A percentile compares a stretch with the other conserved stretches of the same genome.
Conservation (phyloP, 2,797 vertebrate species). For the Tarsius wallacei region DNA sequence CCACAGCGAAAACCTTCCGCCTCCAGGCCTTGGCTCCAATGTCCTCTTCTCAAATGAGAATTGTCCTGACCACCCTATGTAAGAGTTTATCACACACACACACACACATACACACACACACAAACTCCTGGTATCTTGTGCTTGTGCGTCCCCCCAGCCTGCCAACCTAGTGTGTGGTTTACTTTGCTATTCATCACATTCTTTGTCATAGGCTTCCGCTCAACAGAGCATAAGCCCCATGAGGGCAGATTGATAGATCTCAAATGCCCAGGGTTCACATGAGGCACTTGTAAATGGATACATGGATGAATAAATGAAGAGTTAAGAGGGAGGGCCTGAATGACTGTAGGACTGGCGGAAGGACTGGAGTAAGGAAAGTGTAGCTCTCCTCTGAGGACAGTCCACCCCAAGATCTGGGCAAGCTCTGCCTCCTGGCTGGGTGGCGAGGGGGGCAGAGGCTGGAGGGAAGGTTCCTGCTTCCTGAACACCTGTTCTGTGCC, state of each 20-base stretch:
- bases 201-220: background rate
- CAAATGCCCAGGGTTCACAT: background rate
- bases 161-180: background rate
- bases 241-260: background rate
- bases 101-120: background rate
- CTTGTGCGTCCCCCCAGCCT: background rate
- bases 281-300: background rate
- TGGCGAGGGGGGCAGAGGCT: background rate
- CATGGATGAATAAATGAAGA: background rate
- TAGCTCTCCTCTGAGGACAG: background rate
- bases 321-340: background rate
- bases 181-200: background rate
- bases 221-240: background rate
- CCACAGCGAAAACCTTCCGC: background rate
- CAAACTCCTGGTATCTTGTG: too few species aligned
- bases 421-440: background rate
- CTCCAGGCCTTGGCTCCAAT: background rate
- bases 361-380: background rate
- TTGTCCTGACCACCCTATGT: background rate
- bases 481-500: accelerated
- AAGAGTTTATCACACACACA: background rate
- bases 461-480: background rate
- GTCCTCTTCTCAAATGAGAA: background rate
- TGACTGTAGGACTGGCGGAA: background rate
- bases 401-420: background rate